A percentile compares a stretch with the other conserved stretches of the same genome.
phyloP scores from a whole-genome alignment of 2,888 invertebrate genomes.

The Aphelenchoides bicaudatus region DNA sequence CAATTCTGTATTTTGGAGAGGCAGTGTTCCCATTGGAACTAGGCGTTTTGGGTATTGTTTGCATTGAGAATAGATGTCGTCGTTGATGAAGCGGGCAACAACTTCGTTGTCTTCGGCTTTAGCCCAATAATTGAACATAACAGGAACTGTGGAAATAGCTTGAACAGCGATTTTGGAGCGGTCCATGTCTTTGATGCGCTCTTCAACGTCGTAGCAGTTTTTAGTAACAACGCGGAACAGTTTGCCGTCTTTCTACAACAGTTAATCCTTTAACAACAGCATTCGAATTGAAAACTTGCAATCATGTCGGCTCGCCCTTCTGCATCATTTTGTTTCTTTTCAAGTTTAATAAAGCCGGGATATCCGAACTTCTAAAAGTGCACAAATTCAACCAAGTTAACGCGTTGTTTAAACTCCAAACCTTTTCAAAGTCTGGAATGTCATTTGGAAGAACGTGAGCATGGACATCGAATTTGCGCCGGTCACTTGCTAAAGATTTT shows the following conservation, averaged over 20 bases:
- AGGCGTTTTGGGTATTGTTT: slow-evolving; percentile 63
- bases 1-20: slow-evolving; percentile 65
- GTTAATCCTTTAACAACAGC: no score
- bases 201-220: slow-evolving; percentile 65
- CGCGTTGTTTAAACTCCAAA: slow-evolving; percentile 34
- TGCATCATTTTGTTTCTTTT: slow-evolving; percentile 46
- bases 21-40: slow-evolving; percentile 66
- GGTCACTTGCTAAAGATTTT: slow-evolving; percentile 20
- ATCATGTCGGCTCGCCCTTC: slow-evolving; percentile 63
- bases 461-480: slow-evolving; percentile 65
- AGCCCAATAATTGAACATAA: slow-evolving; percentile 68
- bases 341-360: slow-evolving; percentile 65
- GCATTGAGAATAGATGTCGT: slow-evolving; percentile 65
- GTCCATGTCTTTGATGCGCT: slow-evolving; percentile 66
- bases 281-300: no score
- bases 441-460: slow-evolving; percentile 65
- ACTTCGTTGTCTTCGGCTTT: slow-evolving; percentile 65
- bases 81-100: slow-evolving; percentile 64
- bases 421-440: slow-evolving; percentile 66
- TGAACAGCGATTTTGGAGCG: slow-evolving; percentile 65
- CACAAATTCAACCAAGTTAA: slow-evolving; percentile 15
- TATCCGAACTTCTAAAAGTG: slow-evolving; percentile 65
- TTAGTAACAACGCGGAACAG: slow-evolving; percentile 65
- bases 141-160: slow-evolving; percentile 67
- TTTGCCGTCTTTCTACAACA: slow-evolving; percentile 65